These are phyloP conservation scores for Oreotragus oreotragus DNA, from an alignment of 2,113 vertebrate genomes.

Conservation along the genomic window DNA sequence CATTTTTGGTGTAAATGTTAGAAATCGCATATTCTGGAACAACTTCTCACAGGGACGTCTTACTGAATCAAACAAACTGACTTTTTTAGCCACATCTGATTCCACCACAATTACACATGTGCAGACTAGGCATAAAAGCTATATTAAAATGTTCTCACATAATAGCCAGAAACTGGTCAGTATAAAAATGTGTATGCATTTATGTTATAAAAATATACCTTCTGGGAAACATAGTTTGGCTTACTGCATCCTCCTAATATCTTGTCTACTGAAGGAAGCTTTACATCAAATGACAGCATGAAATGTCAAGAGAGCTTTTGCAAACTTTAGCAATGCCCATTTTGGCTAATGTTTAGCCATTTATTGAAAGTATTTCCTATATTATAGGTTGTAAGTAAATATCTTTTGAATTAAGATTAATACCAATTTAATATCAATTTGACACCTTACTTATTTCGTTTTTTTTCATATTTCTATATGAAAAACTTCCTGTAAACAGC, in stretches of 20 bases:
- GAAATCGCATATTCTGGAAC: not conserved
- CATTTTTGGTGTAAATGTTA: constrained; percentile 41
- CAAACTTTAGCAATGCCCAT: not conserved
- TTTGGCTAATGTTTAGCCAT: not conserved
- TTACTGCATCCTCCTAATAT: not conserved
- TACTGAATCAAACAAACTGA: not conserved
- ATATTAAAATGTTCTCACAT: not conserved
- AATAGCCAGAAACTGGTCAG: not conserved
- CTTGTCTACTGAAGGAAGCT: not conserved
- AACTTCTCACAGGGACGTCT: not conserved
- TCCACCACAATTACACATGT: not conserved
- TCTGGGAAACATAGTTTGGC: constrained; percentile 15
- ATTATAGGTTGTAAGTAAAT: not conserved
- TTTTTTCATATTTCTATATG: not conserved
- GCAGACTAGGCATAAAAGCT: not conserved
- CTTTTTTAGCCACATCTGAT: constrained; percentile 10
- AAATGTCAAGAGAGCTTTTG: not conserved
- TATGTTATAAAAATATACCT: not conserved
- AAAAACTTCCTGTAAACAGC: not conserved
- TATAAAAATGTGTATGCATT: not conserved
- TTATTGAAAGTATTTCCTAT: not conserved
- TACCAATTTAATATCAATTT: not conserved
- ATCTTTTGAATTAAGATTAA: not conserved
- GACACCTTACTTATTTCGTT: not conserved
- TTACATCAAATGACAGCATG: not conserved